phyloP scores from a whole-genome alignment of 2,888 invertebrate species.

The Cantharis rustica region DNA sequence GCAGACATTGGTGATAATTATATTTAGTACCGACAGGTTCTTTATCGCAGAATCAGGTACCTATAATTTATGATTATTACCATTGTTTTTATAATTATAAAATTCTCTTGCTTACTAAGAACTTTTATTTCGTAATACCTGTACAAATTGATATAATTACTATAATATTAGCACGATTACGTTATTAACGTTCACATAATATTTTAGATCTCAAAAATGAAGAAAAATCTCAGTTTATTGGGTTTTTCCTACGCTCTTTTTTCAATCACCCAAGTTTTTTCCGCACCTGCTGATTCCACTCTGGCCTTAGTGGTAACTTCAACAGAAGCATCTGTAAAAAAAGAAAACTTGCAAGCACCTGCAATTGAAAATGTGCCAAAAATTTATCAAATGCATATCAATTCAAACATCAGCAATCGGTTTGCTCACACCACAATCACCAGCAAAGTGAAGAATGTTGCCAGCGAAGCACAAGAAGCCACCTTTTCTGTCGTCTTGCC shows the following conservation, averaged over 20 bases:
- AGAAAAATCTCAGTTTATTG: background rate
- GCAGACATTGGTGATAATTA: no score
- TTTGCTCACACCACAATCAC: conserved; percentile 68
- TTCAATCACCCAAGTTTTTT: background rate
- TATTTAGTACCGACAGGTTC: no score
- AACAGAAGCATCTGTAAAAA: background rate
- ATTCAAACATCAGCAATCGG: conserved; percentile 66
- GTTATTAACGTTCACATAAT: no score
- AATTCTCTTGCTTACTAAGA: no score
- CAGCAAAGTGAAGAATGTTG: conserved; percentile 46
- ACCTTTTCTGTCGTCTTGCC: conserved; percentile 61
- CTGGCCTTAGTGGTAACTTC: background rate
- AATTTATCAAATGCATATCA: conserved; percentile 65
- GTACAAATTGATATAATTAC: no score
- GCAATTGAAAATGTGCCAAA: conserved; percentile 47
- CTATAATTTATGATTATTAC: no score
- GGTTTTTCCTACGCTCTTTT: background rate
- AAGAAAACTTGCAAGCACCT: background rate
- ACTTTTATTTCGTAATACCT: no score
- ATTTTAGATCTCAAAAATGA: background rate
- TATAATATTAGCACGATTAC: no score
- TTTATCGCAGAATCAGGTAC: no score
- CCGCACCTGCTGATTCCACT: background rate
- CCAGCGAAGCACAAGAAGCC: conserved; percentile 64
- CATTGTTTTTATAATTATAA: no score